These are phyloP conservation scores for Arrhopalites spinosus DNA, from an alignment of 2,888 invertebrate species.

Conservation along the genomic window DNA sequence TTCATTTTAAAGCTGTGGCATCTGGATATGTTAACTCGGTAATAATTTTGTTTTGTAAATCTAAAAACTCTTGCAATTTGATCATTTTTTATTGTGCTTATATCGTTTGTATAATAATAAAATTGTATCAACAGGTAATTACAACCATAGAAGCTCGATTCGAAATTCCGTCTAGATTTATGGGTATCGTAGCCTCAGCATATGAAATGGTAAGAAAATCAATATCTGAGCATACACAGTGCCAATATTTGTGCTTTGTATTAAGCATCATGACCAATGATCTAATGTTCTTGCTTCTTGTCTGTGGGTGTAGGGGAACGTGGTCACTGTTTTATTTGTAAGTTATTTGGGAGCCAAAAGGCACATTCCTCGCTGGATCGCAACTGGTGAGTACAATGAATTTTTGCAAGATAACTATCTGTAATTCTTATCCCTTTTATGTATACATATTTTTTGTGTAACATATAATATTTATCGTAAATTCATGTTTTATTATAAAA, in stretches of 20 bases:
- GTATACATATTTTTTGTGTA: no score
- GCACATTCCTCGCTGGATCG: slow-evolving; percentile 75
- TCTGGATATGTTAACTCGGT: slow-evolving; percentile 93
- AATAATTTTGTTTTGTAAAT: slow-evolving; percentile 44
- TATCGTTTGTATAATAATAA: no score
- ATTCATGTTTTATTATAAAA: no score
- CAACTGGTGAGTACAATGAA: slow-evolving; percentile 69
- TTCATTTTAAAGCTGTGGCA: slow-evolving; percentile 68
- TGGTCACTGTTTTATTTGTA: slow-evolving; percentile 93
- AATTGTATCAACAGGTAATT: slow-evolving; percentile 63
- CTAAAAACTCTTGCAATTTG: no score
- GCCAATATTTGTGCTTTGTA: no score
- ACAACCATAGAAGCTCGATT: slow-evolving; percentile 93
- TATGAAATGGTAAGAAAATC: no score
- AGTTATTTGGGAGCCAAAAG: slow-evolving; percentile 86
- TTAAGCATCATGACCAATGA: no score
- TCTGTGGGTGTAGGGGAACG: slow-evolving; percentile 78
- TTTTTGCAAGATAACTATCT: not conserved
- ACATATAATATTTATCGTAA: no score
- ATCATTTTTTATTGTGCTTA: no score
- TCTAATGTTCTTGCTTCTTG: no score
- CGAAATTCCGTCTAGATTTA: slow-evolving; percentile 90
- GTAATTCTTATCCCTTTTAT: slow-evolving; percentile 14
- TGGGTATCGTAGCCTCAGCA: slow-evolving; percentile 89
- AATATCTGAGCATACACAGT: no score